Evolutionary conservation across 2,888 invertebrate genomes (phyloP).

Genomic region (Oscheius myriophilus): DNA sequence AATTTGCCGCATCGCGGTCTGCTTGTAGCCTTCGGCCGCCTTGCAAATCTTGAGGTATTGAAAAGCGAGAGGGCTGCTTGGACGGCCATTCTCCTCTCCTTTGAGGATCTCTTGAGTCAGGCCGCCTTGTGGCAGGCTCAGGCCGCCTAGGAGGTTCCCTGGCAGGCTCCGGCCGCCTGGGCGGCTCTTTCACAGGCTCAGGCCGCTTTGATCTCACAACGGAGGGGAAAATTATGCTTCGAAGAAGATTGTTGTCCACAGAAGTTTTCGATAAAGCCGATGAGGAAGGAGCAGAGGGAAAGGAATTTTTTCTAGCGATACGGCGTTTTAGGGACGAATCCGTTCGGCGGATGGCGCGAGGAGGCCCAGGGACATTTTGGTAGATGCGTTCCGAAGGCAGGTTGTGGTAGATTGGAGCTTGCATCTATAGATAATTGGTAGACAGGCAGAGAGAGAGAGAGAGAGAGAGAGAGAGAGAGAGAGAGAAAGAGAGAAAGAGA

Average conservation of each 20-base stretch:
- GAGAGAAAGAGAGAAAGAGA: neutral
- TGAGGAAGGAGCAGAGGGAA: conserved; percentile 20
- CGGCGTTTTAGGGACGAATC: conserved; percentile 49
- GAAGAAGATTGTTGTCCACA: conserved; percentile 3
- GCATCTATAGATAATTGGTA: conserved; percentile 3
- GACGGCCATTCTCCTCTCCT: neutral
- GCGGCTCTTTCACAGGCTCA: neutral
- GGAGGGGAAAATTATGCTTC: conserved; percentile 22
- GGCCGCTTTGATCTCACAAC: neutral
- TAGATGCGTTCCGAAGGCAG: conserved; percentile 16
- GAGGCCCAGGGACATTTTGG: conserved; percentile 17
- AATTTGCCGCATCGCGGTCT: conserved; percentile 5
- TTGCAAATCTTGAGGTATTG: neutral
- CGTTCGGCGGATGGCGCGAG: conserved; percentile 27
- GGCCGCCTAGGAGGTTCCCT: neutral
- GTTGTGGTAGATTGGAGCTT: conserved; percentile 14
- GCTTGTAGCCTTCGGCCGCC: neutral
- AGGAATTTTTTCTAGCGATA: conserved; percentile 48
- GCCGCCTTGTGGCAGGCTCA: no score
- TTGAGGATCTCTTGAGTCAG: no score
- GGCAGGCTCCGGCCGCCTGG: neutral
- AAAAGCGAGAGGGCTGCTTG: conserved; percentile 18
- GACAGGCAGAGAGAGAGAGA: neutral
- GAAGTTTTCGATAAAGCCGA: neutral
- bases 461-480: neutral